Evolutionary conservation across 2,113 vertebrate species (phyloP).

Genomic region (Sebastes fasciatus): DNA sequence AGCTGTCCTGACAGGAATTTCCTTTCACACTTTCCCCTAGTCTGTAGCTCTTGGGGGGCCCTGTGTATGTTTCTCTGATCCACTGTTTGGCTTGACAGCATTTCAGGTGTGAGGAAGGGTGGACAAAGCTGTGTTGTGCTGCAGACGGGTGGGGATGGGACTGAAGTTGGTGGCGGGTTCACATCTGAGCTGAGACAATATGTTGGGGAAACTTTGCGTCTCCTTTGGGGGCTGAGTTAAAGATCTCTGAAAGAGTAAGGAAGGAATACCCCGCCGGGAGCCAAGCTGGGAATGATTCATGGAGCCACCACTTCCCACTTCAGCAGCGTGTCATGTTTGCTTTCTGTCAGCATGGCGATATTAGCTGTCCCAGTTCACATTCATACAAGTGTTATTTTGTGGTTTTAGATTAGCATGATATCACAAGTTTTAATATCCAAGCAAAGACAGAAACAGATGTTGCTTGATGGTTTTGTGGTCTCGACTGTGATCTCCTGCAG

Average conservation of each 20-base stretch:
- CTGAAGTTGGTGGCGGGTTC: slow-evolving; percentile 46
- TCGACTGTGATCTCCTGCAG: background rate
- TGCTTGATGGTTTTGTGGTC: background rate
- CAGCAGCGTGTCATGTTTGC: slow-evolving; percentile 39
- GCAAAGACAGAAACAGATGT: background rate
- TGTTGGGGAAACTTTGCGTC: slow-evolving; percentile 33
- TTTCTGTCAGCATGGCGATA: slow-evolving; percentile 35
- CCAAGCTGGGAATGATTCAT: slow-evolving; percentile 50
- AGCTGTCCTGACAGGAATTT: slow-evolving; percentile 74
- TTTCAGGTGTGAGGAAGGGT: slow-evolving; percentile 45
- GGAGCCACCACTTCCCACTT: slow-evolving; percentile 42
- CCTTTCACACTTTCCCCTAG: slow-evolving; percentile 78
- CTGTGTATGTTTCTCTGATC: slow-evolving; percentile 19
- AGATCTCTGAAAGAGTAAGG: slow-evolving; percentile 40
- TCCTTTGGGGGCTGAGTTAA: slow-evolving; percentile 50
- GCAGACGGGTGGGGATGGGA: slow-evolving; percentile 44
- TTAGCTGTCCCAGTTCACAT: slow-evolving; percentile 22
- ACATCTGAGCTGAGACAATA: slow-evolving; percentile 66
- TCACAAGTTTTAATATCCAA: background rate
- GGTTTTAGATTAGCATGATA: background rate
- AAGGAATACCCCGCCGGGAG: slow-evolving; percentile 65
- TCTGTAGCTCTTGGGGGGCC: slow-evolving; percentile 2
- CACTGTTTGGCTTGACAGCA: slow-evolving; percentile 14
- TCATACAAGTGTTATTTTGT: slow-evolving; percentile 7
- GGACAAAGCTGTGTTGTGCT: slow-evolving; percentile 31